phyloP scores from a whole-genome alignment of 2,888 invertebrate species.

The Hedychridium roseum region DNA sequence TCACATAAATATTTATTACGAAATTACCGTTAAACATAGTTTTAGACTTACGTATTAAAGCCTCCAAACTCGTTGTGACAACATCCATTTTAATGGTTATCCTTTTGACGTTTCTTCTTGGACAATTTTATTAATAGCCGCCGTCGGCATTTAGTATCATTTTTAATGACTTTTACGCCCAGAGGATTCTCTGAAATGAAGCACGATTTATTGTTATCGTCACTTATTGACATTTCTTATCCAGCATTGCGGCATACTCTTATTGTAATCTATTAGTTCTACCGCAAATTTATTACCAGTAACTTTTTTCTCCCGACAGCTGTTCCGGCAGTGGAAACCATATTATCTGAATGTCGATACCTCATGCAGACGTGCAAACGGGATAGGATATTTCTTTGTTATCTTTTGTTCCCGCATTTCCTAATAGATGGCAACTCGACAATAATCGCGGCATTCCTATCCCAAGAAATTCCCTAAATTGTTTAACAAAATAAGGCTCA shows the following conservation, averaged over 20 bases:
- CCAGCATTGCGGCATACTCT: background rate
- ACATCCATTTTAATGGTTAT: constrained; percentile 67
- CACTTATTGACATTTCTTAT: background rate
- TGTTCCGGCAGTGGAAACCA: constrained; percentile 9
- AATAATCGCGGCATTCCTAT: no score
- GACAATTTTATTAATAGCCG: background rate
- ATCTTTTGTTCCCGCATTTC: no score
- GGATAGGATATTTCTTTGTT: no score
- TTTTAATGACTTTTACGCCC: background rate
- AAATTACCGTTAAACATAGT: background rate
- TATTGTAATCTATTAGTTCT: background rate
- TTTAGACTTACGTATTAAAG: constrained; percentile 73
- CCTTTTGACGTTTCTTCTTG: background rate
- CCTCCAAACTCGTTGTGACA: constrained; percentile 75
- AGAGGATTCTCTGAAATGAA: background rate
- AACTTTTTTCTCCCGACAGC: constrained; percentile 6
- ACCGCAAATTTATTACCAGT: background rate
- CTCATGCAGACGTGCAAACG: no score
- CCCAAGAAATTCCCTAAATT: no score
- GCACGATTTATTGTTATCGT: background rate
- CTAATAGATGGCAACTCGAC: no score
- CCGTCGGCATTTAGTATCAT: background rate
- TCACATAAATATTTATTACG: background rate
- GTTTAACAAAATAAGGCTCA: no score
- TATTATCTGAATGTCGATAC: no score